These are phyloP conservation scores for Sterrhoptilus dennistouni DNA, from an alignment of 2,113 vertebrate genomes.

Conservation along the genomic window DNA sequence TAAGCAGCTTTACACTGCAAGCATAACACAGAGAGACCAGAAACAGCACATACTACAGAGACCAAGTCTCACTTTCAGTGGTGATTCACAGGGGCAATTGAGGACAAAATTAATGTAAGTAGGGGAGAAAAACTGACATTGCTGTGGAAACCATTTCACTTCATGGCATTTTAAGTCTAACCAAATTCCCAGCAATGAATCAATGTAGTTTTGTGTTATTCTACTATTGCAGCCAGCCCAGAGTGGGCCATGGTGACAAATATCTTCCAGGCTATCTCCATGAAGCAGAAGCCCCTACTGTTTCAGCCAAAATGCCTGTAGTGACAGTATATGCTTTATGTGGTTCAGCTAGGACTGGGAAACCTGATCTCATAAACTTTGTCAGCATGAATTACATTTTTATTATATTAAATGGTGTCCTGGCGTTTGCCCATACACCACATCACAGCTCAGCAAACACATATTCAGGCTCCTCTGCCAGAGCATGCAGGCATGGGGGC, in stretches of 20 bases:
- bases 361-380: slow-evolving; percentile 22
- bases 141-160: slow-evolving; percentile 39
- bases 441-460: neutral
- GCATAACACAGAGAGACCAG: neutral
- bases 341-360: neutral
- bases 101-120: slow-evolving; percentile 52
- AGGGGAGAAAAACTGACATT: slow-evolving; percentile 15
- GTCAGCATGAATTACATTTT: neutral
- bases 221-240: neutral
- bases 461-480: neutral
- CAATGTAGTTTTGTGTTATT: slow-evolving; percentile 17
- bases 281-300: neutral
- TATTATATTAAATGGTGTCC: neutral
- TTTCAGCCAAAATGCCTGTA: neutral
- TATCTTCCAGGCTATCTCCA: slow-evolving; percentile 9
- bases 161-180: slow-evolving; percentile 17
- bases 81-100: slow-evolving; percentile 31
- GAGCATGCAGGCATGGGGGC: neutral
- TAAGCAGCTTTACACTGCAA: neutral
- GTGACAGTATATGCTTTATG: slow-evolving; percentile 34
- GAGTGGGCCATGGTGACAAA: neutral
- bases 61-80: slow-evolving; percentile 15
- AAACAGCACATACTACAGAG: neutral
- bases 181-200: slow-evolving; percentile 32
- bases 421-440: neutral